A percentile compares a stretch with the other conserved stretches of the same genome.
Evolutionary conservation across 1,140 invertebrate genomes (phyloP).

Genomic region (Thaumetopoea pityocampa): DNA sequence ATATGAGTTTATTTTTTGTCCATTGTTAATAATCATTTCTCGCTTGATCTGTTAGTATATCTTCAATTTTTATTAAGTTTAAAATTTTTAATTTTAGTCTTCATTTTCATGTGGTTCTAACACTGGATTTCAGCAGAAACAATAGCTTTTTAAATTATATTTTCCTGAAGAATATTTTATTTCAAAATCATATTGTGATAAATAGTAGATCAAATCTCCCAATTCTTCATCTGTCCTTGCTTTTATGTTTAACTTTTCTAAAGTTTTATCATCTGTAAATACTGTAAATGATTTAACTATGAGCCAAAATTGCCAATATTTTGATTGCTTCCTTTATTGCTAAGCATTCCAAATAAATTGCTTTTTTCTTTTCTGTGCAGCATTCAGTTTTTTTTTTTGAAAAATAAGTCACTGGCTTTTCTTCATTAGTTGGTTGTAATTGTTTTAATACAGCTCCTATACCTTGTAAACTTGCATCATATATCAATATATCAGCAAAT

Average conservation of each 20-base stretch:
- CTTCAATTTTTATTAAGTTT: slow-evolving; percentile 19
- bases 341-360: slow-evolving; percentile 30
- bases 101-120: slow-evolving; percentile 29
- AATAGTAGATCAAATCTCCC: slow-evolving; percentile 47
- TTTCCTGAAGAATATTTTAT: slow-evolving; percentile 49
- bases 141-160: slow-evolving; percentile 48
- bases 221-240: slow-evolving; percentile 33
- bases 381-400: slow-evolving; percentile 23
- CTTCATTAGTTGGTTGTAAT: slow-evolving; percentile 6
- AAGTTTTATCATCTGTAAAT: slow-evolving; percentile 55
- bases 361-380: slow-evolving; percentile 28
- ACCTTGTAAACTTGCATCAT: slow-evolving; percentile 37
- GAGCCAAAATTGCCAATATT: slow-evolving; percentile 56
- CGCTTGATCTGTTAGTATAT: slow-evolving; percentile 19
- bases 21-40: slow-evolving; percentile 5
- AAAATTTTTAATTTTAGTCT: slow-evolving; percentile 18
- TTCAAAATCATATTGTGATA: slow-evolving; percentile 42
- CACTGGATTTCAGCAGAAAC: slow-evolving; percentile 49
- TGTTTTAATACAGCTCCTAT: slow-evolving; percentile 39
- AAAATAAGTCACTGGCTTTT: slow-evolving; percentile 17
- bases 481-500: slow-evolving; percentile 34
- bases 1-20: slow-evolving; percentile 1
- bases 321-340: slow-evolving; percentile 57
- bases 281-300: slow-evolving; percentile 49
- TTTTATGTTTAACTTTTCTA: slow-evolving; percentile 56